Base-by-base conservation (phyloP, 2,797 vertebrate species). In the Pseudopleuronectes americanus region DNA sequence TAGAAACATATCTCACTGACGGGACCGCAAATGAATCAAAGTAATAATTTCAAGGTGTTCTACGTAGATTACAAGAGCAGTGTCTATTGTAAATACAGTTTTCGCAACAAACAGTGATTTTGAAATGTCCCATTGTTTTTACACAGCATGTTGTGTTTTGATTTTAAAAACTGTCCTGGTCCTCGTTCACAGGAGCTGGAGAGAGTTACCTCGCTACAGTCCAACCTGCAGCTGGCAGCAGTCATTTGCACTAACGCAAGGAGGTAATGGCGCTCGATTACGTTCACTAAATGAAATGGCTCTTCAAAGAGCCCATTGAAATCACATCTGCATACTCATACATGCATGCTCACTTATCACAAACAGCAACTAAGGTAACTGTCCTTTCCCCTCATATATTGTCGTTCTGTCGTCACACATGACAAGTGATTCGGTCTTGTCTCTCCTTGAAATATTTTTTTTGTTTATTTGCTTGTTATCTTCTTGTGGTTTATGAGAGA, bases 181-280 rank as follows among this genome's bases (percentile, higher is more conserved):
- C 1, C n/a, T 71, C 61, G 19, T 83, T 63, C 68, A 31, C 83
- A 99, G 98, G 98, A 99, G 70, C 94, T 99, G 72, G 97, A 99
- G 87, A 94, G 98, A 88, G 97, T 99, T 79, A 99, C 97, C 0
- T 96, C 97, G 0, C 74, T 99, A 54, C 97, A 99, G 90, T 94
- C 92, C 41, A 96, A 96, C 80, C 95, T 99, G 70, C 97, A 99
- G 84, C 78, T 99, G 83, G 98, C 97, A 63, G 96, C 97, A 0
- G 97, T 98, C 81, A 99, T 99, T 90, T 99, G 98, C 90, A 96
- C 97, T 22, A 96, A 99, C 81, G 97, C 97, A 82, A 95, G 98
- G 83, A 96, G 98, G 98, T 84, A 68, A 76, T 57, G 17, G 8
- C 3, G 2, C 64, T 72, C n/a, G 47, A 9, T 74, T 63, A 10